These are phyloP conservation scores for Myotis vivesi DNA, from an alignment of 2,797 vertebrate genomes.

Conservation along the genomic window DNA sequence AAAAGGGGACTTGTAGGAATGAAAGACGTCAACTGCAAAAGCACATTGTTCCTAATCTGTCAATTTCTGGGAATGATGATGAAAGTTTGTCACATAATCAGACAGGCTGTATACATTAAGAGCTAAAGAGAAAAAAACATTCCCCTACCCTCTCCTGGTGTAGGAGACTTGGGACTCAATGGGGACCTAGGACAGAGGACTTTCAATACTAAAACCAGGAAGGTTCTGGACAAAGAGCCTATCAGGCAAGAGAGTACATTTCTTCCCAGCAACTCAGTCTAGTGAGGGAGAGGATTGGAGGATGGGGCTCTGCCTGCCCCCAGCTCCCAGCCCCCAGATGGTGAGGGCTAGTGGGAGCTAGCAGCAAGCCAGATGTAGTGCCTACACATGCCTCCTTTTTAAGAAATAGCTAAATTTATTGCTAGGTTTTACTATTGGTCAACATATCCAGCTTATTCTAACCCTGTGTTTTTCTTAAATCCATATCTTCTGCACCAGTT, in stretches of 20 bases:
- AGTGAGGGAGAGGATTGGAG: neutral
- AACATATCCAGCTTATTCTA: conserved; percentile 18
- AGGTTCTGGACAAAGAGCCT: neutral
- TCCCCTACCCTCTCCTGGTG: neutral
- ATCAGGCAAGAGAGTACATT: neutral
- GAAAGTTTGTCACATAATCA: neutral
- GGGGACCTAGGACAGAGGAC: neutral
- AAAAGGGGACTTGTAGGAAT: neutral
- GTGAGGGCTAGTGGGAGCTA: neutral
- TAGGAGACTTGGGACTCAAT: neutral
- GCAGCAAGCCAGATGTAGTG: conserved; percentile 8
- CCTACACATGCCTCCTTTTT: neutral
- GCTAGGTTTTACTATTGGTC: neutral
- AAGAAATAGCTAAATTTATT: neutral
- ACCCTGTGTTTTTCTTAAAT: neutral
- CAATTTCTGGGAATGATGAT: neutral
- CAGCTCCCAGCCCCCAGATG: neutral
- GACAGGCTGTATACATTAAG: neutral
- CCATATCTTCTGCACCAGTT: neutral
- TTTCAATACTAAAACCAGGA: neutral
- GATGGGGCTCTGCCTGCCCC: neutral
- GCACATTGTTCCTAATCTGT: neutral
- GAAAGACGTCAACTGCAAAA: neutral
- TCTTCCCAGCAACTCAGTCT: neutral
- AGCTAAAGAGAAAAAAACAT: neutral